These are phyloP conservation scores for Nyctibius bracteatus DNA, from an alignment of 2,113 vertebrate genomes.

Conservation along the genomic window DNA sequence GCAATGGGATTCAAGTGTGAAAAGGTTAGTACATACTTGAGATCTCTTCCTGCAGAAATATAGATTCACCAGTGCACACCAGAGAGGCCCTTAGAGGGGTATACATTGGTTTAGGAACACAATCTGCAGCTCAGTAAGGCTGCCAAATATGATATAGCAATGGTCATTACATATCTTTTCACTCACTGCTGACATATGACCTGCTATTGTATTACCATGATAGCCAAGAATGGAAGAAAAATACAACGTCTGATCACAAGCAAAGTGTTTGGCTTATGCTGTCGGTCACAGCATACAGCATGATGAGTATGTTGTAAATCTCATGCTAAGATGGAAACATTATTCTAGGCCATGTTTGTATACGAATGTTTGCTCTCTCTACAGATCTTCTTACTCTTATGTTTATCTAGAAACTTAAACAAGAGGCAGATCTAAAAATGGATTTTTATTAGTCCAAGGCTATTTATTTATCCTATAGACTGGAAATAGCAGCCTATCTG, in stretches of 20 bases:
- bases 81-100: not conserved
- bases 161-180: not conserved
- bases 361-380: not conserved
- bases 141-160: not conserved
- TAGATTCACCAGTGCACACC: not conserved
- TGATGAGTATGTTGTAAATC: not conserved
- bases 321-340: not conserved
- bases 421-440: not conserved
- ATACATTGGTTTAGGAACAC: not conserved
- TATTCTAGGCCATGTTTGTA: not conserved
- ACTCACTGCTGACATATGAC: not conserved
- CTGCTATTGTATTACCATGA: not conserved
- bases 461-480: not conserved
- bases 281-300: not conserved
- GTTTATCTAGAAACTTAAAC: not conserved
- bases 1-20: not conserved
- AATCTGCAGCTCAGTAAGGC: not conserved
- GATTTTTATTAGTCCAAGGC: not conserved
- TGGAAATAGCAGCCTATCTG: not conserved
- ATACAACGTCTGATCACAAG: not conserved
- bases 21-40: not conserved
- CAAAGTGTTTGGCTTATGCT: not conserved
- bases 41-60: not conserved
- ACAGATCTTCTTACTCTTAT: not conserved
- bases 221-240: not conserved